A percentile compares a stretch with the other conserved stretches of the same genome.
phyloP scores from a whole-genome alignment of 2,888 invertebrate genomes.

The Dasysyrphus tricinctus region DNA sequence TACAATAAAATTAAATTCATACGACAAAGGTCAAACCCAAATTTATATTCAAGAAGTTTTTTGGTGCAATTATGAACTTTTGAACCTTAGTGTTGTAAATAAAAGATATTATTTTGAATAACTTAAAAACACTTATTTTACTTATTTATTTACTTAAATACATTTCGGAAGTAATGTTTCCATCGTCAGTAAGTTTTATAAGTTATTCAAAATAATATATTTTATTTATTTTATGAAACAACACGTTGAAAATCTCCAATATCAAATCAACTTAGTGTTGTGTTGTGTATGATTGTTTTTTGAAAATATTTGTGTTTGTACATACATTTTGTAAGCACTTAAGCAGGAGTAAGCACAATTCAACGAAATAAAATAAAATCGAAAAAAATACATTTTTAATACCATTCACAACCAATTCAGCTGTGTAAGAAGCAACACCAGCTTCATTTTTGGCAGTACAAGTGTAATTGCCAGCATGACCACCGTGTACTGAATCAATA shows the following conservation, averaged over 20 bases:
- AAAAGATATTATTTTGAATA: too few relatives aligned
- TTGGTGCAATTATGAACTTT: neutral
- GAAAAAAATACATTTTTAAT: constrained; percentile 54
- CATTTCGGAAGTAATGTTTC: too few relatives aligned
- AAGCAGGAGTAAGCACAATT: constrained; percentile 52
- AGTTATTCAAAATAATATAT: too few relatives aligned
- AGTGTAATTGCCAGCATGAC: constrained; percentile 90
- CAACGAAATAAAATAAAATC: constrained; percentile 40
- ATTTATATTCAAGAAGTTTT: neutral
- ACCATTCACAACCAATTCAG: constrained; percentile 89
- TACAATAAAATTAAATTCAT: constrained; percentile 17
- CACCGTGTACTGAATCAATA: constrained; percentile 86
- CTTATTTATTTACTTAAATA: too few relatives aligned
- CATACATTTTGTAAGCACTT: constrained; percentile 43
- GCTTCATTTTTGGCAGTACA: constrained; percentile 90
- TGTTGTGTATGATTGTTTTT: constrained; percentile 13
- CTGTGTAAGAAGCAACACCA: constrained; percentile 87
- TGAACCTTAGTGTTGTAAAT: too few relatives aligned
- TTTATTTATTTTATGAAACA: too few relatives aligned
- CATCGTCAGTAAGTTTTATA: too few relatives aligned
- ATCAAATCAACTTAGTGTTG: too few relatives aligned
- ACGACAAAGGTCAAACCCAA: neutral
- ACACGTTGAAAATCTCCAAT: too few relatives aligned
- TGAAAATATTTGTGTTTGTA: constrained; percentile 28
- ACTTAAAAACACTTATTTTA: too few relatives aligned